Evolutionary conservation across 2,113 vertebrate species (phyloP).

Genomic region (Pseudopipra pipra): DNA sequence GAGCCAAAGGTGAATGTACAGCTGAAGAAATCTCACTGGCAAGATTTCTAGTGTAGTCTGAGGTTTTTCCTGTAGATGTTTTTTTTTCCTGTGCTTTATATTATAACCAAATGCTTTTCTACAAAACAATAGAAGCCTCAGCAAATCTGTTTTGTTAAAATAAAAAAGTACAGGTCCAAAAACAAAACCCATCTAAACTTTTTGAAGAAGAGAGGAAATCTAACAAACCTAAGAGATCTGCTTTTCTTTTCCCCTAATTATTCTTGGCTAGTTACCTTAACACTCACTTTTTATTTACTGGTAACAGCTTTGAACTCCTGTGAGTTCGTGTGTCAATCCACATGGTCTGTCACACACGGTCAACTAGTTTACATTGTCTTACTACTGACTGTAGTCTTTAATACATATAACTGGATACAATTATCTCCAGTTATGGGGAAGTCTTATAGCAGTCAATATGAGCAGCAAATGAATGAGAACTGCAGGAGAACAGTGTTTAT

Average conservation of each 20-base stretch:
- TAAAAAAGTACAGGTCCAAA: neutral
- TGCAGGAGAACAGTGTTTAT: neutral
- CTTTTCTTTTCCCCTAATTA: conserved; percentile 15
- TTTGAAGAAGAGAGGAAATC: conserved; percentile 26
- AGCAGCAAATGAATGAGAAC: neutral
- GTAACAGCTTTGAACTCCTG: conserved; percentile 2
- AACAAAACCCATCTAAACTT: conserved; percentile 2
- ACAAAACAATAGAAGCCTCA: conserved; percentile 32
- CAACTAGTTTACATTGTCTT: neutral
- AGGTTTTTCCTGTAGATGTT: conserved; percentile 37
- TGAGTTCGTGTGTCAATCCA: neutral
- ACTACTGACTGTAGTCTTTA: neutral
- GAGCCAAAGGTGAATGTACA: neutral
- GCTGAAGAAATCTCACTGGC: neutral
- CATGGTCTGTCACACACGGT: neutral
- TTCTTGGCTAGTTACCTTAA: conserved; percentile 9
- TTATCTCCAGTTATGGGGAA: neutral
- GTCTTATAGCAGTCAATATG: neutral
- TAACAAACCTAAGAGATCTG: neutral
- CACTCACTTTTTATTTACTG: neutral
- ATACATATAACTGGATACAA: accelerated
- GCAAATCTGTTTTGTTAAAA: conserved; percentile 41
- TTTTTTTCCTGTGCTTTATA: conserved; percentile 30
- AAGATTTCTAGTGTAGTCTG: neutral
- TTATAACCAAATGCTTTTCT: conserved; percentile 12